These are phyloP conservation scores for Parthenolecanium corni DNA, from an alignment of 2,888 invertebrate species.

Conservation along the genomic window DNA sequence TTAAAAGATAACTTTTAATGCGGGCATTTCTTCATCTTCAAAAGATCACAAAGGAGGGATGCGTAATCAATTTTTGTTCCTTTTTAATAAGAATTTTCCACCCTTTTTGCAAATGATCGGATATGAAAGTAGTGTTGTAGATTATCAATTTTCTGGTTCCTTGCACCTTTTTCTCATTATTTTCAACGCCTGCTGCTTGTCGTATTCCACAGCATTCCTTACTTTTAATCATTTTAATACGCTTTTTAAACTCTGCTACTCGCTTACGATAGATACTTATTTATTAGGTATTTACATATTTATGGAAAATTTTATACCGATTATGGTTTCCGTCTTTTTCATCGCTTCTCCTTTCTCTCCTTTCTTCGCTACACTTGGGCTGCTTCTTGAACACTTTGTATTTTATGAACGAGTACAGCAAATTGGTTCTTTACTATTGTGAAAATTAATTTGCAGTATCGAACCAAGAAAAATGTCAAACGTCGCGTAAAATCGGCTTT, in stretches of 20 bases:
- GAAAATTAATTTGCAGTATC: too few species aligned
- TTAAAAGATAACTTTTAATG: constrained; percentile 24
- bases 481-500: too few species aligned
- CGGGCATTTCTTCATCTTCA: constrained; percentile 26
- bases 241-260: constrained; percentile 17
- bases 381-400: neutral
- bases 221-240: constrained; percentile 28
- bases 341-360: neutral
- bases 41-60: constrained; percentile 28
- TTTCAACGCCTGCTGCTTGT: constrained; percentile 20
- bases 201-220: constrained; percentile 20
- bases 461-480: too few species aligned
- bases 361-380: neutral
- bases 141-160: constrained; percentile 30
- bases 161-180: constrained; percentile 30
- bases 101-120: constrained; percentile 30
- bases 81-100: constrained; percentile 28
- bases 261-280: constrained; percentile 21
- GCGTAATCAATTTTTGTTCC: constrained; percentile 29
- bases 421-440: too few species aligned
- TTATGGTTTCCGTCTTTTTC: constrained; percentile 13
- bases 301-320: constrained; percentile 24
- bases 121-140: constrained; percentile 29
- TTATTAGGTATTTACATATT: constrained; percentile 28
- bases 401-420: too few species aligned